Evolutionary conservation across 2,113 vertebrate species (phyloP).

Genomic region (Origma solitaria): DNA sequence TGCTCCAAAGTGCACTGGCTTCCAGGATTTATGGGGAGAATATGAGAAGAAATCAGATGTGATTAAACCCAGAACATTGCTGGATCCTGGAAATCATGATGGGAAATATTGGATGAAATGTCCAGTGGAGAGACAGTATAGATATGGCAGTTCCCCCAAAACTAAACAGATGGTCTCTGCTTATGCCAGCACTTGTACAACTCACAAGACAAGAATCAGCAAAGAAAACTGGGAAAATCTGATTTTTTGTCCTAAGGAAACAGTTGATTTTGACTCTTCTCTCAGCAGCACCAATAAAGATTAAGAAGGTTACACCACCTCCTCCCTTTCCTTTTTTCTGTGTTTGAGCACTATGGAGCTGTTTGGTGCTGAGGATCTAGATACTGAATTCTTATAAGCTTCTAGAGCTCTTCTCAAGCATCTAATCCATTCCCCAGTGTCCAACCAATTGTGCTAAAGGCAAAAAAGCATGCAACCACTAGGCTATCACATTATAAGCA

Average conservation of each 20-base stretch:
- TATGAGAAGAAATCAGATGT: not conserved
- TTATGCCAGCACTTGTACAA: not conserved
- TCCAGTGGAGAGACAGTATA: not conserved
- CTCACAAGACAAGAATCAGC: not conserved
- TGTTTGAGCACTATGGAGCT: not conserved
- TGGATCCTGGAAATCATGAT: not conserved
- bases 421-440: not conserved
- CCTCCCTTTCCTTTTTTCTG: not conserved
- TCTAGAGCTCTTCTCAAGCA: not conserved
- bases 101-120: not conserved
- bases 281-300: not conserved
- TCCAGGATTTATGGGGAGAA: not conserved
- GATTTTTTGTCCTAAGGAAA: not conserved
- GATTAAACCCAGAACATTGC: not conserved
- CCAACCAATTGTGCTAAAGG: not conserved
- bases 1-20: not conserved
- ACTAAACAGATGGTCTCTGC: not conserved
- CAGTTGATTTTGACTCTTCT: not conserved
- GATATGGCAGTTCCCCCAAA: not conserved
- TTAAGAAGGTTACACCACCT: not conserved
- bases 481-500: not conserved
- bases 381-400: not conserved
- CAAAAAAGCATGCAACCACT: not conserved
- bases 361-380: not conserved
- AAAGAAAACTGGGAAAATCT: not conserved